Conservation (phyloP, 2,113 vertebrate species). For the Azemiops feae region DNA sequence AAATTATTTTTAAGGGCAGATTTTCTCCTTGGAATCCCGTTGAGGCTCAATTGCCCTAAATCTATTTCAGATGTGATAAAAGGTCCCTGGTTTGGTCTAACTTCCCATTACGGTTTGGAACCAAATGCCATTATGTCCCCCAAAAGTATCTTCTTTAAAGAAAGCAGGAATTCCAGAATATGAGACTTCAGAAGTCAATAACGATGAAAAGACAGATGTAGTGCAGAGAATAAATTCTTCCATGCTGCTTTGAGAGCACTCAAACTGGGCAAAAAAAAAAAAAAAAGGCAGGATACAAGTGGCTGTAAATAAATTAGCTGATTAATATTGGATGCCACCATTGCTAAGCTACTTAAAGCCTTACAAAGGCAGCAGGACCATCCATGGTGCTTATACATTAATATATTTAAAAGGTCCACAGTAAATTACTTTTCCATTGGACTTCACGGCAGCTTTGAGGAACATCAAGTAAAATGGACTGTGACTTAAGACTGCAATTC, state of each 20-base stretch:
- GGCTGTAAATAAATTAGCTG: neutral
- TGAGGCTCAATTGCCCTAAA: neutral
- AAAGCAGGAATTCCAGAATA: neutral
- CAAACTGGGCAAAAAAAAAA: neutral
- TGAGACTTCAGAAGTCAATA: neutral
- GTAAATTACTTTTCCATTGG: neutral
- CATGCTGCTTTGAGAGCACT: neutral
- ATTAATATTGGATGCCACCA: neutral
- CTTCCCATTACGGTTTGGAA: neutral
- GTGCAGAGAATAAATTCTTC: neutral
- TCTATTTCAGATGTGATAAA: neutral
- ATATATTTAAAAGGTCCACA: neutral
- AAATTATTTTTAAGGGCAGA: neutral
- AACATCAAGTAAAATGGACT: neutral
- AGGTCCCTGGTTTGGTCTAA: neutral
- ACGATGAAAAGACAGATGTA: neutral
- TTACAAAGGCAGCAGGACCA: neutral
- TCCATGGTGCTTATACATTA: neutral
- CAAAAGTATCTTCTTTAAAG: neutral
- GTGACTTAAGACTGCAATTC: neutral
- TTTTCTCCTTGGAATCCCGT: neutral
- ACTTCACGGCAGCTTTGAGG: neutral
- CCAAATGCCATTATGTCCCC: neutral
- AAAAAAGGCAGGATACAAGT: neutral
- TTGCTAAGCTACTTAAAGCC: neutral